These are phyloP conservation scores for Drepanosiphum platanoidis DNA, from an alignment of 2,888 invertebrate genomes.

Conservation along the genomic window DNA sequence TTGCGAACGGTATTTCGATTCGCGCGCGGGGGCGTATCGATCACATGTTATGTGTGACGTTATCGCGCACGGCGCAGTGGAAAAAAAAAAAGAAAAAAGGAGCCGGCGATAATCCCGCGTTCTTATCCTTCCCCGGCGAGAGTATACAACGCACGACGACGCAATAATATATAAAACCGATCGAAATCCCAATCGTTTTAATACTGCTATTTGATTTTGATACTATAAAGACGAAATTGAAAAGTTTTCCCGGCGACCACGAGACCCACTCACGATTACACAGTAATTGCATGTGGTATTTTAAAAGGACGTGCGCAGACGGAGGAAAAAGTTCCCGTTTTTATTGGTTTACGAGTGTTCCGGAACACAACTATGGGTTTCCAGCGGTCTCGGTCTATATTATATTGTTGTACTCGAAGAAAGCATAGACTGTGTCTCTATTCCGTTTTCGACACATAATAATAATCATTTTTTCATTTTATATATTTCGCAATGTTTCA, in stretches of 20 bases:
- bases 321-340: background rate
- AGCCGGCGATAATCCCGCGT: too few relatives aligned
- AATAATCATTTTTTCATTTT: too few relatives aligned
- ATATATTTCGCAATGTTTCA: too few relatives aligned
- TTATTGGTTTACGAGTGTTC: background rate
- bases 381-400: background rate
- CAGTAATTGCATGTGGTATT: background rate
- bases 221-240: background rate
- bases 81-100: background rate
- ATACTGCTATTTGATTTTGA: conserved; percentile 1
- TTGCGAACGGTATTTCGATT: too few relatives aligned
- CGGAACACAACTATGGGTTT: background rate
- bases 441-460: background rate
- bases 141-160: background rate
- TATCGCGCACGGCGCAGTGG: background rate
- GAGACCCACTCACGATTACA: background rate
- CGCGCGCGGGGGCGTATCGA: too few relatives aligned
- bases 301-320: background rate
- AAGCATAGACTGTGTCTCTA: too few relatives aligned
- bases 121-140: background rate
- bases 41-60: too few relatives aligned
- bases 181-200: background rate
- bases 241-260: background rate
- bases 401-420: too few relatives aligned
- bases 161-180: too few relatives aligned